phyloP scores from a whole-genome alignment of 2,113 vertebrate genomes.

The Dryoscopus gambensis region DNA sequence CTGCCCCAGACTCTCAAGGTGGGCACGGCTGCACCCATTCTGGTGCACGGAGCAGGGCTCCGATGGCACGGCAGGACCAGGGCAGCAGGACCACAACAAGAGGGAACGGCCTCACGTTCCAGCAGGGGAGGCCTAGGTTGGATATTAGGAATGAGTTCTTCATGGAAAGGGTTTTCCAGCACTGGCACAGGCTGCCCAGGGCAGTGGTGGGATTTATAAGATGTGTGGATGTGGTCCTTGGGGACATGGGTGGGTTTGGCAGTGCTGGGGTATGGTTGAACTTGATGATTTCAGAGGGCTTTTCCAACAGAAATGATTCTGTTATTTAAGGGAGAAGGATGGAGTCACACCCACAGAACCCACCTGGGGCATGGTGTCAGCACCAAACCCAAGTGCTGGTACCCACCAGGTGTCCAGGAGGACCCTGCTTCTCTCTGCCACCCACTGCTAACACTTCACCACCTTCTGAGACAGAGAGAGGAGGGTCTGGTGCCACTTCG shows the following conservation, averaged over 20 bases:
- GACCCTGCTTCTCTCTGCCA: neutral
- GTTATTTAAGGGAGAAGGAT: neutral
- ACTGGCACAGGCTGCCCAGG: neutral
- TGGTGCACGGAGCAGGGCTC: accelerated
- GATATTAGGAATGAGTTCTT: neutral
- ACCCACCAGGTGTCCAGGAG: neutral
- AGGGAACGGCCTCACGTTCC: accelerated
- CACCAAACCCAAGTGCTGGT: neutral
- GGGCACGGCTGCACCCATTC: neutral
- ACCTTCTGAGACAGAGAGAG: neutral
- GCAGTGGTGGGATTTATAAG: neutral
- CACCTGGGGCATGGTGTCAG: neutral
- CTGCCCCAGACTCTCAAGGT: neutral
- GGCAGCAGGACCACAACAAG: neutral
- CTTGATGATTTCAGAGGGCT: neutral
- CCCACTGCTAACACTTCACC: neutral
- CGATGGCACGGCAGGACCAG: neutral
- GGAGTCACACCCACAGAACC: neutral
- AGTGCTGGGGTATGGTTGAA: neutral
- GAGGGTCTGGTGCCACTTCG: neutral
- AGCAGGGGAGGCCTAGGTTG: neutral
- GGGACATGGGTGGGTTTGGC: neutral
- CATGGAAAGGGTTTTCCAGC: neutral
- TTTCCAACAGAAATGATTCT: neutral
- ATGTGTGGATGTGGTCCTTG: neutral